Percentiles rank a stretch among this genome's conserved stretches.
Evolutionary conservation across 2,888 invertebrate genomes (phyloP).

Genomic region (Hemaris fuciformis): DNA sequence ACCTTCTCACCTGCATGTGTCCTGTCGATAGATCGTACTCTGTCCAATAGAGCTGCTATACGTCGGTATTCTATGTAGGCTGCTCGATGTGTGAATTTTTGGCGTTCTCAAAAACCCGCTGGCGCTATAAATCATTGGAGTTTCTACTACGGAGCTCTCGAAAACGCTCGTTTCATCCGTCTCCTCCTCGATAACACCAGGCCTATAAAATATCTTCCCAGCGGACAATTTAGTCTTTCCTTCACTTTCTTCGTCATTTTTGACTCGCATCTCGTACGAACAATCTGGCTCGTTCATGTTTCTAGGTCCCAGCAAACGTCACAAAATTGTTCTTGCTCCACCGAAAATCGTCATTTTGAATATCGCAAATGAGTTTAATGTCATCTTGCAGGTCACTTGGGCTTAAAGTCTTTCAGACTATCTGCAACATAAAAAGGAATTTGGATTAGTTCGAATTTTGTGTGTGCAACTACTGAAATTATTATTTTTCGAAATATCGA

Average conservation of each 20-base stretch:
- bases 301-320: constrained; percentile 39
- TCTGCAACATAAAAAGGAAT: not conserved
- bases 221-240: constrained; percentile 53
- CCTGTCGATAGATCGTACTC: constrained; percentile 77
- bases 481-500: too few species aligned
- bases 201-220: constrained; percentile 76
- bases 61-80: constrained; percentile 81
- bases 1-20: constrained; percentile 76
- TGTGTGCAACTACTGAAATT: too few species aligned
- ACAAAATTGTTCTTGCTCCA: constrained; percentile 44
- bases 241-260: constrained; percentile 52
- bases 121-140: constrained; percentile 63
- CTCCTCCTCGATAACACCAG: constrained; percentile 69
- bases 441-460: too few species aligned
- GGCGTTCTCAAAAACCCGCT: constrained; percentile 58
- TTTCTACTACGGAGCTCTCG: constrained; percentile 69
- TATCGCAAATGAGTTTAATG: not conserved
- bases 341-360: not conserved
- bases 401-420: not conserved
- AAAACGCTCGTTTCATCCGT: constrained; percentile 76
- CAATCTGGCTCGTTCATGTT: constrained; percentile 52
- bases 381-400: not conserved
- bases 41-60: constrained; percentile 83
- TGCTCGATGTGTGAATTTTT: constrained; percentile 64
- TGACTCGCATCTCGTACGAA: constrained; percentile 64